Evolutionary conservation across 2,113 vertebrate species (phyloP).

Genomic region (Paratilapia polleni): DNA sequence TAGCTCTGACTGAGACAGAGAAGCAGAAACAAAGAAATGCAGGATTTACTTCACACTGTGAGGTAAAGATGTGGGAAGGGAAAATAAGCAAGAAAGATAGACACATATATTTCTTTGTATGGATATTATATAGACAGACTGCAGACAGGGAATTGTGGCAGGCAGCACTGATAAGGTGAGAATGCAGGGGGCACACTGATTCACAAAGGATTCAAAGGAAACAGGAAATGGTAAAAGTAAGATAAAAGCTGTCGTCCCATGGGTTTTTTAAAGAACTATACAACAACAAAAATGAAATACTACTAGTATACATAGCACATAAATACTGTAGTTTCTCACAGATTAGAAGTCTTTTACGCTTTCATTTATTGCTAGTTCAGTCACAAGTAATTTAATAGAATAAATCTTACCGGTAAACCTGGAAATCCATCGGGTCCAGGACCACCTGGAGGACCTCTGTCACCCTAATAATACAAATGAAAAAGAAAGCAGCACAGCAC

Average conservation of each 20-base stretch:
- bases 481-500: not conserved
- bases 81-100: not conserved
- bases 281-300: not conserved
- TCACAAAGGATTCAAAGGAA: not conserved
- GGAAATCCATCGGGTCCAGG: conserved; percentile 83
- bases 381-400: not conserved
- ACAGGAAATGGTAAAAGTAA: not conserved
- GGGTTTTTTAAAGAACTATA: not conserved
- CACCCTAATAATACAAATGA: conserved; percentile 79
- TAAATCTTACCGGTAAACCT: conserved; percentile 85
- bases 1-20: not conserved
- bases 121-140: not conserved
- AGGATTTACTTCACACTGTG: not conserved
- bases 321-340: not conserved
- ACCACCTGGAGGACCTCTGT: conserved; percentile 84
- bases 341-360: not conserved
- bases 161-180: not conserved
- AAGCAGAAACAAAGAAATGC: not conserved
- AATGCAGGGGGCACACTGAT: not conserved
- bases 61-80: not conserved
- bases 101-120: not conserved
- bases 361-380: not conserved
- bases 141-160: not conserved
- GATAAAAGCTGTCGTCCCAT: not conserved
- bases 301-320: not conserved